Evolutionary conservation across 1,140 invertebrate genomes (phyloP).

Genomic region (Heliothis virescens): DNA sequence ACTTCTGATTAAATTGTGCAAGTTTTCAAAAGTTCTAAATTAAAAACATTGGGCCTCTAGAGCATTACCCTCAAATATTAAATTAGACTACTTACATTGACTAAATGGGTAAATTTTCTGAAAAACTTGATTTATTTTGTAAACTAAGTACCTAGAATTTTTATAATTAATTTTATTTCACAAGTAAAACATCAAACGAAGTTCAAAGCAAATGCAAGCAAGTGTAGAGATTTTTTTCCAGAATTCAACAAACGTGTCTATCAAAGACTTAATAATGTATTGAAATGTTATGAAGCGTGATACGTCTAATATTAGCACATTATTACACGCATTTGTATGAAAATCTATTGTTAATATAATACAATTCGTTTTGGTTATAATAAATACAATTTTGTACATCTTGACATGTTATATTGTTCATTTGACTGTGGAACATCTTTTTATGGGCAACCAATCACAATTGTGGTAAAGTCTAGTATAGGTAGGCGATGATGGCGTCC

Average conservation of each 20-base stretch:
- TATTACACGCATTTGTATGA: slow-evolving; percentile 11
- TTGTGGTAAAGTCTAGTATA: too few relatives aligned
- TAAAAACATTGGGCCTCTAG: too few relatives aligned
- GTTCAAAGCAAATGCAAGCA: slow-evolving; percentile 1
- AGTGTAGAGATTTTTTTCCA: slow-evolving; percentile 30
- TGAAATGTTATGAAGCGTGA: slow-evolving; percentile 23
- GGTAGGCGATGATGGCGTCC: too few relatives aligned
- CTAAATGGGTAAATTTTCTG: too few relatives aligned
- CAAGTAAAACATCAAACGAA: background rate
- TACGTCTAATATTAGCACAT: slow-evolving; percentile 1
- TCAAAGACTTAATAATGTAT: slow-evolving; percentile 15
- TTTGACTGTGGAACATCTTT: background rate
- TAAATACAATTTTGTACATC: background rate
- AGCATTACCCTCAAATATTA: too few relatives aligned
- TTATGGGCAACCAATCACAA: too few relatives aligned
- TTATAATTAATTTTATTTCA: too few relatives aligned
- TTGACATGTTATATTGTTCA: background rate
- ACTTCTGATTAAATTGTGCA: too few relatives aligned
- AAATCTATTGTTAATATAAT: background rate
- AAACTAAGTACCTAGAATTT: too few relatives aligned
- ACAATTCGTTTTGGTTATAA: background rate
- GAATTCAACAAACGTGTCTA: slow-evolving; percentile 1
- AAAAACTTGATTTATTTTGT: too few relatives aligned
- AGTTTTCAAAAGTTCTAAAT: too few relatives aligned
- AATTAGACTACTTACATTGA: too few relatives aligned